phyloP scores from a whole-genome alignment of 2,113 vertebrate species.

The Elaphurus davidianus region DNA sequence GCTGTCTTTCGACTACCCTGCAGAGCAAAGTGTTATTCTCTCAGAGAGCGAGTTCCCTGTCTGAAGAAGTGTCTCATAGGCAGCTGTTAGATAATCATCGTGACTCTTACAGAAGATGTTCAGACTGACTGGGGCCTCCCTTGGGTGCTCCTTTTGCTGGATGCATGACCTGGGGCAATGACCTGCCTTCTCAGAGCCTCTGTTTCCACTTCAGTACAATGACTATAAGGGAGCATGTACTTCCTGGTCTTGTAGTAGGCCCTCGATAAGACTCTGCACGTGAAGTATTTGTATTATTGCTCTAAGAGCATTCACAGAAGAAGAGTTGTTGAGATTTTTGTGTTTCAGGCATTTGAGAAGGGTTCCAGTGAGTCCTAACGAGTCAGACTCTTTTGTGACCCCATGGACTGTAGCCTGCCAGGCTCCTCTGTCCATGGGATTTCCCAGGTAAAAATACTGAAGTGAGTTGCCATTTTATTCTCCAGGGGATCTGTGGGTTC shows the following conservation, averaged over 20 bases:
- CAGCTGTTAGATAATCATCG: background rate
- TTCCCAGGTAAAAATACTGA: background rate
- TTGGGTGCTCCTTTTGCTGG: background rate
- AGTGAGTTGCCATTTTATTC: background rate
- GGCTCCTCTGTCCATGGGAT: background rate
- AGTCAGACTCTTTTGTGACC: background rate
- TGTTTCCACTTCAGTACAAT: background rate
- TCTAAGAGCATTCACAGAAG: background rate
- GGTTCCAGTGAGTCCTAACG: background rate
- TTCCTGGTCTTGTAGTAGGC: too few species aligned
- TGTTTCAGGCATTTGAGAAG: background rate
- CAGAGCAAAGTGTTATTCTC: background rate
- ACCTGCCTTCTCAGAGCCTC: background rate
- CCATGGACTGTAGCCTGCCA: background rate
- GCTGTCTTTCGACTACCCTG: background rate
- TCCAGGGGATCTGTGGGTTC: background rate
- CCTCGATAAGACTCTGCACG: accelerated
- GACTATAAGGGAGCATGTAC: accelerated
- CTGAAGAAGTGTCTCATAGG: background rate
- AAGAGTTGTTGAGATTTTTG: background rate
- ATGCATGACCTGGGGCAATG: background rate
- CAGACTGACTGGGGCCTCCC: background rate
- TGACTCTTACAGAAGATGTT: background rate
- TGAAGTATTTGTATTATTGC: background rate
- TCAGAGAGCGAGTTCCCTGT: background rate